Evolutionary conservation across 2,797 vertebrate genomes (phyloP), one percentile per base, ranked within the genome.

Genomic region (Etheostoma nigrum): DNA sequence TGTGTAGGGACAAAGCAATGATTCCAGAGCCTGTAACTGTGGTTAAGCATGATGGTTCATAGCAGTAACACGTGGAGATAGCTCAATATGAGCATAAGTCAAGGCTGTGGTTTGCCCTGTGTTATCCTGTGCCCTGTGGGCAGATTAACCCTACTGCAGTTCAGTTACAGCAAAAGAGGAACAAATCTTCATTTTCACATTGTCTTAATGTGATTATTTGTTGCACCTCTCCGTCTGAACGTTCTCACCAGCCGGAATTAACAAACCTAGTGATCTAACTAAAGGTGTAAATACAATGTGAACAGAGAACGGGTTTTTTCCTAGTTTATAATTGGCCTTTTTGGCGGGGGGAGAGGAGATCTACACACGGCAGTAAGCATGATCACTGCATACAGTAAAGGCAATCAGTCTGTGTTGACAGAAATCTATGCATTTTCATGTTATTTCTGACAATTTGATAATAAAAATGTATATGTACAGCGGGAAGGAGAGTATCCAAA

Each of bases 1-100:
- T 53, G 14, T 16, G 2, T 30, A 52, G 16, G 72, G 42, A 67
- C 23, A 69, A 72, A 82, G 58, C 23, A 5, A 4, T 52, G 52
- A 81, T 65, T 55, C 9, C 19, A 60, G 25, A 51, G 19, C 19
- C 8, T 36, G 30, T 62, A 57, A 55, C 48, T 60, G 64, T 59
- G 47, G 42, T 53, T 27, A 40, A 68, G 14, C 53, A 15, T 42
- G 12, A 45, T 58, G 40, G 19, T 27, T 75, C 12, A n/a, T 51
- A 57, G 55, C 54, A 19, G 62, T 75, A 21, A 72, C 69, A 75
- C 48, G n/a, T 19, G 51, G 63, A 59, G 55, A 69, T 25, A 52
- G 76, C 74, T 66, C 67, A 72, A 68, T 66, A 16, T 44, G 27
- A 71, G 67, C 57, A 63, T 14, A 74, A 69, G 72, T 81, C 60